phyloP scores from a whole-genome alignment of 1,140 invertebrate species.

The Eriosoma lanigerum region DNA sequence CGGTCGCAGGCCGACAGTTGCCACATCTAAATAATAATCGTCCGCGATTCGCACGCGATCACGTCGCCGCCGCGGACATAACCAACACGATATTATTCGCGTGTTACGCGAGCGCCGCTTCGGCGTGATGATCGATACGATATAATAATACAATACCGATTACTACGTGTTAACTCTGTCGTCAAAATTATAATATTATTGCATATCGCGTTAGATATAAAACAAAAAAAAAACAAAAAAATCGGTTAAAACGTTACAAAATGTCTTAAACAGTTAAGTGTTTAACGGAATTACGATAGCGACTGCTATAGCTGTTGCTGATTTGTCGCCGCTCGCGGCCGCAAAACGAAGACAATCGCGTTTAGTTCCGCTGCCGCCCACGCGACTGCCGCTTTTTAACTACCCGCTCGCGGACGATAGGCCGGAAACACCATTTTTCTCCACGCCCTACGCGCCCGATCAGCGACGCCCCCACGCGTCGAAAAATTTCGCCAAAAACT shows the following conservation, averaged over 20 bases:
- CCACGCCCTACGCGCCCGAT: background rate
- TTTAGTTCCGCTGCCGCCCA: background rate
- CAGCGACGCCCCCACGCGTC: conserved; percentile 6
- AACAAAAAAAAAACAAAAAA: background rate
- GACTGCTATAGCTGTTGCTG: background rate
- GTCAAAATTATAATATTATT: too few species aligned
- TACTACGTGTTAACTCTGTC: too few species aligned
- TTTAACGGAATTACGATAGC: background rate
- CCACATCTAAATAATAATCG: too few species aligned
- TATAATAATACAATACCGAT: background rate
- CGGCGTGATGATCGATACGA: background rate
- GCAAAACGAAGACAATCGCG: too few species aligned
- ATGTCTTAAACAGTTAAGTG: too few species aligned
- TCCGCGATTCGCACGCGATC: too few species aligned
- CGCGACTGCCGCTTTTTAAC: background rate
- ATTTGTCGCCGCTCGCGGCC: background rate
- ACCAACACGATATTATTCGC: background rate
- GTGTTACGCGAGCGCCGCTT: background rate
- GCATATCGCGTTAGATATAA: background rate
- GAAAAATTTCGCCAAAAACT: too few species aligned
- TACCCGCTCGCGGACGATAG: background rate
- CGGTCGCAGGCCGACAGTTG: conserved; percentile 52
- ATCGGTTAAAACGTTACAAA: background rate
- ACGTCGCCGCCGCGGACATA: background rate
- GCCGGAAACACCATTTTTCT: conserved; percentile 39